Conservation (phyloP, 2,797 vertebrate genomes). For the Schizopygopsis malacanthus region DNA sequence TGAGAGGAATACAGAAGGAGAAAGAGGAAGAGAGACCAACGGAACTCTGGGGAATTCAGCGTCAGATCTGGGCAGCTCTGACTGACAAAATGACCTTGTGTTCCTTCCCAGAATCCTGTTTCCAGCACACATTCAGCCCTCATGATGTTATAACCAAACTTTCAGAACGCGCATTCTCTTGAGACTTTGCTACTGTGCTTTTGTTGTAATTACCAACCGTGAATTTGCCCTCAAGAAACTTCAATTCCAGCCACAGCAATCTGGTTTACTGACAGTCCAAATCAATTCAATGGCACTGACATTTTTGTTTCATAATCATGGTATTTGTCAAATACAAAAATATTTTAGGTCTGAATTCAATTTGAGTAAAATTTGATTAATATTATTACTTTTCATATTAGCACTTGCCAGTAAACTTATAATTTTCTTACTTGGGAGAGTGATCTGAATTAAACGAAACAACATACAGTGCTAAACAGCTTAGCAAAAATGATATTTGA, state of each 20-base stretch:
- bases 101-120: constrained; percentile 16
- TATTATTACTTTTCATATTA: background rate
- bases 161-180: background rate
- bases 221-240: constrained; percentile 13
- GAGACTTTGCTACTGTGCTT: background rate
- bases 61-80: background rate
- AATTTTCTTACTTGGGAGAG: background rate
- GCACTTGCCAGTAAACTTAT: background rate
- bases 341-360: background rate
- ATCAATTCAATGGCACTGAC: background rate
- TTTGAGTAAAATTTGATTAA: background rate
- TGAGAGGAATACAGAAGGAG: background rate
- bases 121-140: constrained; percentile 3
- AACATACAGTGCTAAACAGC: background rate
- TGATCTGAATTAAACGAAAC: background rate
- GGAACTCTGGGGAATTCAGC: background rate
- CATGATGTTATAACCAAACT: background rate
- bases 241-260: constrained; percentile 5
- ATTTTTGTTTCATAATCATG: background rate
- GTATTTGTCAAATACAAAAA: background rate
- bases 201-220: background rate
- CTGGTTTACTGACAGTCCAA: background rate
- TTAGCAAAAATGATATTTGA: background rate
- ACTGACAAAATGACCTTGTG: constrained; percentile 21
- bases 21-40: background rate